Percentiles rank a stretch among this genome's conserved stretches.
phyloP scores from a whole-genome alignment of 2,888 invertebrate species.

The Megastigmus dorsalis region DNA sequence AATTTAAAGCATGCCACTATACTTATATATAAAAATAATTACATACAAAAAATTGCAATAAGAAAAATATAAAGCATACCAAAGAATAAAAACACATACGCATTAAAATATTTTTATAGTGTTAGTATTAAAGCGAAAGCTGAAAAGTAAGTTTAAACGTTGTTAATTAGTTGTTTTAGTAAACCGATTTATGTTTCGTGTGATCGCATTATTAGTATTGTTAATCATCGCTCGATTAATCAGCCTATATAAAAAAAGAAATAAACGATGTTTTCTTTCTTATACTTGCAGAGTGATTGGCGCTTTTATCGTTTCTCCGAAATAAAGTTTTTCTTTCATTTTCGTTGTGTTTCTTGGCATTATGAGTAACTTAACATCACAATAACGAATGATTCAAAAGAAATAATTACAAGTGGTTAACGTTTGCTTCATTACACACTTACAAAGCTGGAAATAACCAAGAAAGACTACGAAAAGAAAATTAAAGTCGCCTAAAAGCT shows the following conservation, averaged over 20 bases:
- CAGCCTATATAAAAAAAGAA: constrained; percentile 23
- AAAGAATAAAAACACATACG: background rate
- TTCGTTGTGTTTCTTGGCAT: background rate
- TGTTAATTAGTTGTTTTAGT: constrained; percentile 26
- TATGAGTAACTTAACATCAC: too few species aligned
- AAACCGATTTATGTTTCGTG: constrained; percentile 21
- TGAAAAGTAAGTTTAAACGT: background rate
- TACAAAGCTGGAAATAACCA: too few species aligned
- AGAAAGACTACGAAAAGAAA: background rate
- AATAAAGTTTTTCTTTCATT: background rate
- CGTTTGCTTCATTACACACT: background rate
- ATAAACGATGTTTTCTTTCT: constrained; percentile 36
- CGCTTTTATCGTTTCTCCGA: background rate
- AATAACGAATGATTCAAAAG: too few species aligned
- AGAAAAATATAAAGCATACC: constrained; percentile 8
- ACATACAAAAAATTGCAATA: background rate
- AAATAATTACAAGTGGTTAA: too few species aligned
- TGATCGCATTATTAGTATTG: constrained; percentile 43
- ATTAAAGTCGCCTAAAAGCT: background rate
- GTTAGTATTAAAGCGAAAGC: background rate
- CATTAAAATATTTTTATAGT: background rate
- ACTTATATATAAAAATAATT: background rate
- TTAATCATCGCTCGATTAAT: constrained; percentile 36
- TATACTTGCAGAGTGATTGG: constrained; percentile 29
- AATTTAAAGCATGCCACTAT: background rate